These are phyloP conservation scores for Calcarius lapponicus DNA, from an alignment of 2,797 vertebrate species.

Conservation along the genomic window DNA sequence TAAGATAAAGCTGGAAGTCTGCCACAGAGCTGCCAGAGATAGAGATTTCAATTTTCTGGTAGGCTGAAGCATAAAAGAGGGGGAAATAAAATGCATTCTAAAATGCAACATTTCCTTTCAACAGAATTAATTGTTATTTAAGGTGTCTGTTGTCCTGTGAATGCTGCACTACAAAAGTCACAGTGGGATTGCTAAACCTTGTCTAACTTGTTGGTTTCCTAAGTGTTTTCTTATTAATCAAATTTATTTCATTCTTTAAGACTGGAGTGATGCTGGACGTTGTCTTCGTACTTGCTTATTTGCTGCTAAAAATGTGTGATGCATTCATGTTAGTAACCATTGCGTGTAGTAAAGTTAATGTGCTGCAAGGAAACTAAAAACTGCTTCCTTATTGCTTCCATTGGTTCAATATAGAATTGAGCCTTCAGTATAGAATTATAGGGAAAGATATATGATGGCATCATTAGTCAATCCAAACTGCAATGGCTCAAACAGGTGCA, in stretches of 20 bases:
- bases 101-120: constrained; percentile 39
- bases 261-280: neutral
- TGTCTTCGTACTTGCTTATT: neutral
- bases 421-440: neutral
- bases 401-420: neutral
- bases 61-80: constrained; percentile 41
- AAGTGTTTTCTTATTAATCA: neutral
- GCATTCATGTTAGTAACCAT: neutral
- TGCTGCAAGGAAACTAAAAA: neutral
- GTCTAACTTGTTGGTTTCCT: neutral
- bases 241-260: neutral
- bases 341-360: neutral
- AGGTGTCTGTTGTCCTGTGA: neutral
- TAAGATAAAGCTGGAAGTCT: constrained; percentile 51
- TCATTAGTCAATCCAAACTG: neutral
- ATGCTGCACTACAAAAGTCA: neutral
- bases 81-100: constrained; percentile 28
- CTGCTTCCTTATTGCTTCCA: neutral
- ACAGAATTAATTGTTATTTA: constrained; percentile 20
- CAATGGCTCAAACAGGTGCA: neutral
- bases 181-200: neutral
- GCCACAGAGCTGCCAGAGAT: neutral
- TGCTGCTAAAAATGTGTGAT: neutral
- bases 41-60: constrained; percentile 51
- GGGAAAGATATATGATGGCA: neutral